These are phyloP conservation scores for Coleophora flavipennella DNA, from an alignment of 2,888 invertebrate genomes.

Conservation along the genomic window DNA sequence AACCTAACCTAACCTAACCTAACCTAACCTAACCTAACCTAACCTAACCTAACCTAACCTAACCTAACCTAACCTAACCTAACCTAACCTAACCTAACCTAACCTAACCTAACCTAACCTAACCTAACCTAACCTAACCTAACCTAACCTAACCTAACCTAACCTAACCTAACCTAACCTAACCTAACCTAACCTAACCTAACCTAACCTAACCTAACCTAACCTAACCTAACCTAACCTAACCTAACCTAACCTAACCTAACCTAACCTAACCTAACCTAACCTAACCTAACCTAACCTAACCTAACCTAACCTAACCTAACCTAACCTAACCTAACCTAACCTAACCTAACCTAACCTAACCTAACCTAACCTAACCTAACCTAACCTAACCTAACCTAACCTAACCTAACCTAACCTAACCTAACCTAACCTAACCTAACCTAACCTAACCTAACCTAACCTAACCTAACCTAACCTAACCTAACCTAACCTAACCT, in stretches of 20 bases:
- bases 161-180: constrained; percentile 23
- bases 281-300: constrained; percentile 19
- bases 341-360: constrained; percentile 16
- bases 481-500: constrained; percentile 11
- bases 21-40: no score
- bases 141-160: no score
- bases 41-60: no score
- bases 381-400: constrained; percentile 13
- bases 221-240: constrained; percentile 16
- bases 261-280: constrained; percentile 21
- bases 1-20: no score
- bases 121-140: no score
- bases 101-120: no score
- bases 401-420: constrained; percentile 16
- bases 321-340: constrained; percentile 17
- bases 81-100: no score
- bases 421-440: constrained; percentile 22
- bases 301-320: constrained; percentile 17
- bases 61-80: no score
- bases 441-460: constrained; percentile 24
- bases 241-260: constrained; percentile 22
- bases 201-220: constrained; percentile 19
- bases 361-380: constrained; percentile 17
- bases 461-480: constrained; percentile 23
- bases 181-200: constrained; percentile 18